A percentile compares a stretch with the other conserved stretches of the same genome.
Evolutionary conservation across 2,113 vertebrate genomes (phyloP).

Genomic region (Percina caprodes): DNA sequence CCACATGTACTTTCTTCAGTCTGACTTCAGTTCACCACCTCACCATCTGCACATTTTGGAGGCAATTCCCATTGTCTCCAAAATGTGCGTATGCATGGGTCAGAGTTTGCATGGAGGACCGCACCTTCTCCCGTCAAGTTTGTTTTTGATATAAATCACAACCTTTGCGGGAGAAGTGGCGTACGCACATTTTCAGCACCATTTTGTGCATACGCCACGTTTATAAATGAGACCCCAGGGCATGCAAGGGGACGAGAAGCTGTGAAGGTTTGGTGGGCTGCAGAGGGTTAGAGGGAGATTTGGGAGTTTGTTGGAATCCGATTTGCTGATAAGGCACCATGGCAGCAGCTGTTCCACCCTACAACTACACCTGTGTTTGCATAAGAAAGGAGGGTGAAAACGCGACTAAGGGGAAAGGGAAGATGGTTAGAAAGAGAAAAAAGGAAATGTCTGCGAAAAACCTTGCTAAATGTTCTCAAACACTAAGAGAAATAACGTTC

Average conservation of each 20-base stretch:
- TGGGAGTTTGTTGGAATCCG: constrained; percentile 1
- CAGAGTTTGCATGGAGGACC: too few species aligned
- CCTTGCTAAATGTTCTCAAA: not conserved
- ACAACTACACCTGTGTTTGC: constrained; percentile 61
- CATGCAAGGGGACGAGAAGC: not conserved
- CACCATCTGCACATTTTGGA: too few species aligned
- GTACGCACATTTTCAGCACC: too few species aligned
- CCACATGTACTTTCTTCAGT: too few species aligned
- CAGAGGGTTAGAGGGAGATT: not conserved
- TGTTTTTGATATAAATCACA: too few species aligned
- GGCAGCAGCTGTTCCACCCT: constrained; percentile 64
- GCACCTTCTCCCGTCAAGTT: too few species aligned
- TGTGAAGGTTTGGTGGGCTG: not conserved
- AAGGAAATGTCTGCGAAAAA: not conserved
- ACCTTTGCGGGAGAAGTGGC: too few species aligned
- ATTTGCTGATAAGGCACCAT: constrained; percentile 48
- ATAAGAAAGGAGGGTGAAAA: not conserved
- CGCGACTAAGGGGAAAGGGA: not conserved
- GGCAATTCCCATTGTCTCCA: too few species aligned
- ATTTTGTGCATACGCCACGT: too few species aligned
- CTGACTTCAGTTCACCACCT: too few species aligned
- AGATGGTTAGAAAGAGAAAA: constrained; percentile 1
- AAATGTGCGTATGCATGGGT: too few species aligned
- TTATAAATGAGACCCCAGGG: too few species aligned
- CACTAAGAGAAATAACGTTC: not conserved